Evolutionary conservation across 2,113 vertebrate genomes (phyloP), one percentile per base, ranked within the genome.

Genomic region (Dryoscopus gambensis): DNA sequence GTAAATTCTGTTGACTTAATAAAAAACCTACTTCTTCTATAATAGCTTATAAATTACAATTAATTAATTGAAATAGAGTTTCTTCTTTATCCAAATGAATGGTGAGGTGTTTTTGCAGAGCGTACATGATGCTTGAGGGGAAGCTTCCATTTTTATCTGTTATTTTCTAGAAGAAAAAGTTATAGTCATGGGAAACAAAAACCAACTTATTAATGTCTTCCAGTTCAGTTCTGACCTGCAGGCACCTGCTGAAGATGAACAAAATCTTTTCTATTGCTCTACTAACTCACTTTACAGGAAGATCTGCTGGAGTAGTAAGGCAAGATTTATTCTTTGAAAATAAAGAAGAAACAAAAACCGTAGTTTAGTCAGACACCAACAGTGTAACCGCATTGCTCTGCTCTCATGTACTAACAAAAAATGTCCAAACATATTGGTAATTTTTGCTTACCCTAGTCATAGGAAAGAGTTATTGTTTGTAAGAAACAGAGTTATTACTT

Each of bases 111-210:
- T 81, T 93, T 56, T 69, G 21, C 13, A 65, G 16, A 59, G 5
- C 1, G 0, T 39, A 40, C 11, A 46, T 0, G 7, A 13, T 33
- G 7, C 10, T 59, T 74, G 6, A 74, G n/a, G 15, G 19, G 9
- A 63, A 55, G 15, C 3, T 44, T 15, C 33, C 2, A 0, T 28
- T 88, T 62, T 44, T 33, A 16, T 80, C 27, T 14, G 3, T 50
- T 60, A 9, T 75, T 65, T 63, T 46, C 25, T 28, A 71, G 9
- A 5, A 60, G 60, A 87, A 73, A 68, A 84, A 59, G 10, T 65
- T 76, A 31, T 6, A 67, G 25, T 49, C 5, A 40, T 46, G 8
- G 10, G 17, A 13, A 37, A 35, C 6, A 16, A 18, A 8, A n/a
- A 10, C 2, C 31, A 59, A 23, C 6, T 30, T 40, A 46, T 28